Conservation (phyloP, 2,113 vertebrate species). For the Clupea harengus region DNA sequence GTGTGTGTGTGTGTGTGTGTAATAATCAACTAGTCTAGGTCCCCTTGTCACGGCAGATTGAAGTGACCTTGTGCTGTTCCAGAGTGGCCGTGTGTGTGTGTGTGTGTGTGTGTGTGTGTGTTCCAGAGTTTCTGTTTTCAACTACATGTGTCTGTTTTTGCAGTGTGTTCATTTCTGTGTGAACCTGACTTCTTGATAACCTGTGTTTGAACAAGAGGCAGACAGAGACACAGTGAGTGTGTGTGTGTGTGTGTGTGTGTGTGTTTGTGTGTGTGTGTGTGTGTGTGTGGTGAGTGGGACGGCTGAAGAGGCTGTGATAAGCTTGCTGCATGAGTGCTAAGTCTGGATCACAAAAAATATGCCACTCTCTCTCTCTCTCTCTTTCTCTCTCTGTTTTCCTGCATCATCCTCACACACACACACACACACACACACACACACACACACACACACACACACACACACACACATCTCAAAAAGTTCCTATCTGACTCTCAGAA, state of each 20-base stretch:
- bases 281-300: no score
- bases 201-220: neutral
- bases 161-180: neutral
- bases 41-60: no score
- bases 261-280: conserved; percentile 7
- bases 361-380: neutral
- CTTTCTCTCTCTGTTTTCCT: neutral
- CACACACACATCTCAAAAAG: neutral
- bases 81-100: neutral
- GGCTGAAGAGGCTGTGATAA: no score
- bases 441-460: neutral
- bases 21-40: conserved; percentile 19
- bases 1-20: no score
- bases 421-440: neutral
- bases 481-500: neutral
- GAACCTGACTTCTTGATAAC: neutral
- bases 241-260: conserved; percentile 13
- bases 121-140: neutral
- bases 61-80: conserved; percentile 19
- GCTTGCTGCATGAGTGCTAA: neutral
- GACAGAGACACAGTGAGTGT: neutral
- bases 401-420: neutral
- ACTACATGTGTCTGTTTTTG: neutral
- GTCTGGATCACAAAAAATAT: neutral
- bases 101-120: no score